Conservation (phyloP, 2,888 invertebrate species). For the Dastarcus helophoroides region DNA sequence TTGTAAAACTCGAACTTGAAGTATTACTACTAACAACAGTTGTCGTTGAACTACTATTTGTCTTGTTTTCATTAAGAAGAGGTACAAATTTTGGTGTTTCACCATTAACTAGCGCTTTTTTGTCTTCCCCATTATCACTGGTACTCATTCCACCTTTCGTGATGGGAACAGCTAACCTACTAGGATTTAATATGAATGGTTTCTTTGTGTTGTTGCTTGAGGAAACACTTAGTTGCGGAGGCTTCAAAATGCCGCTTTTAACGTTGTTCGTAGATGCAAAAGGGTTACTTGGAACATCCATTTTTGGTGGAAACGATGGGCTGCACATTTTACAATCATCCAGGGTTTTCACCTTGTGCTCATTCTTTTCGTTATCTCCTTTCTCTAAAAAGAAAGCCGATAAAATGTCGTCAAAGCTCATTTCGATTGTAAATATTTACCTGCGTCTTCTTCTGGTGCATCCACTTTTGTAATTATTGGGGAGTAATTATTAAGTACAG, state of each 20-base stretch:
- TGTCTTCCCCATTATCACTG: slow-evolving; percentile 20
- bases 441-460: slow-evolving; percentile 27
- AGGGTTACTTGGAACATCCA: slow-evolving; percentile 20
- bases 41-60: slow-evolving; percentile 10
- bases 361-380: slow-evolving; percentile 22
- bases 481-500: slow-evolving; percentile 14
- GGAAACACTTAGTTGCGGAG: slow-evolving; percentile 24
- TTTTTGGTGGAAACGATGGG: slow-evolving; percentile 17
- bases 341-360: slow-evolving; percentile 10
- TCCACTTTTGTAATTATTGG: slow-evolving; percentile 33
- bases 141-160: slow-evolving; percentile 16
- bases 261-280: slow-evolving; percentile 17
- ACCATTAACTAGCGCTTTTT: slow-evolving; percentile 24
- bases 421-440: slow-evolving; percentile 15
- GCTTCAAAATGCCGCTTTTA: slow-evolving; percentile 25
- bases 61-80: slow-evolving; percentile 24
- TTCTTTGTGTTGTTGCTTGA: slow-evolving; percentile 17
- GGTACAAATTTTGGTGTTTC: slow-evolving; percentile 34
- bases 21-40: slow-evolving; percentile 10
- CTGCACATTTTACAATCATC: slow-evolving; percentile 24
- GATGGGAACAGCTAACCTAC: slow-evolving; percentile 31
- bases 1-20: slow-evolving; percentile 18
- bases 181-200: slow-evolving; percentile 30
- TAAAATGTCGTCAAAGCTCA: slow-evolving; percentile 6
- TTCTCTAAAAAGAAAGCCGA: slow-evolving; percentile 19